Evolutionary conservation across 2,888 invertebrate genomes (phyloP).

Genomic region (Cosmia trapezina): DNA sequence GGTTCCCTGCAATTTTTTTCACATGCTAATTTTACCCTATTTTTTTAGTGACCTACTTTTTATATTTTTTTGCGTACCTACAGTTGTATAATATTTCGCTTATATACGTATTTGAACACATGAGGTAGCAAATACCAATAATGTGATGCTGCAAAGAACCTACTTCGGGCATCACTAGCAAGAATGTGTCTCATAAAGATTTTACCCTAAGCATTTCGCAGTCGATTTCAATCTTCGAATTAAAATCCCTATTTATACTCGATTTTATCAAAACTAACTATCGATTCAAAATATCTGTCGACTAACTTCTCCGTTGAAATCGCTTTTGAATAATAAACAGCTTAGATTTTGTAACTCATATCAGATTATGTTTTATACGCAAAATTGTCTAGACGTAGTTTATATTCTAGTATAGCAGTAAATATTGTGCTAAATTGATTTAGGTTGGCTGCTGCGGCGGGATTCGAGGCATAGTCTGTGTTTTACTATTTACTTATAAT

Average conservation of each 20-base stretch:
- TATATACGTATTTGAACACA: neutral
- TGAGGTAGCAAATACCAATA: neutral
- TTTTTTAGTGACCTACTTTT: no score
- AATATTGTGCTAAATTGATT: slow-evolving; percentile 1
- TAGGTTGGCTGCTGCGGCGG: no score
- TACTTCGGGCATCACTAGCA: neutral
- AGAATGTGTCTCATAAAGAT: neutral
- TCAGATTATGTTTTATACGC: slow-evolving; percentile 25
- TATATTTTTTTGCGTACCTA: no score
- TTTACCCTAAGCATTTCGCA: neutral
- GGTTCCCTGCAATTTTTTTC: no score
- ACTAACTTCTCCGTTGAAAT: slow-evolving; percentile 4
- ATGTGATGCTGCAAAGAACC: neutral
- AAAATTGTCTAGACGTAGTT: slow-evolving; percentile 5
- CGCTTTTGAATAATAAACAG: slow-evolving; percentile 20
- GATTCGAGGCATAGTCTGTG: no score
- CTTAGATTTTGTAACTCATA: slow-evolving; percentile 12
- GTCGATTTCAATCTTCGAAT: slow-evolving; percentile 15
- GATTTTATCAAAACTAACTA: slow-evolving; percentile 28
- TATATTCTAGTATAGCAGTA: neutral
- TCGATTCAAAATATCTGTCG: slow-evolving; percentile 14
- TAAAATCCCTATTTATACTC: slow-evolving; percentile 34
- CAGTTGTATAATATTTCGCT: no score
- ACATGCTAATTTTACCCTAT: no score
- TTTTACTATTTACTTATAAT: no score